Percentiles rank a stretch among this genome's conserved stretches.
These are phyloP conservation scores for Natator depressus DNA, from an alignment of 2,113 vertebrate genomes.

Conservation along the genomic window DNA sequence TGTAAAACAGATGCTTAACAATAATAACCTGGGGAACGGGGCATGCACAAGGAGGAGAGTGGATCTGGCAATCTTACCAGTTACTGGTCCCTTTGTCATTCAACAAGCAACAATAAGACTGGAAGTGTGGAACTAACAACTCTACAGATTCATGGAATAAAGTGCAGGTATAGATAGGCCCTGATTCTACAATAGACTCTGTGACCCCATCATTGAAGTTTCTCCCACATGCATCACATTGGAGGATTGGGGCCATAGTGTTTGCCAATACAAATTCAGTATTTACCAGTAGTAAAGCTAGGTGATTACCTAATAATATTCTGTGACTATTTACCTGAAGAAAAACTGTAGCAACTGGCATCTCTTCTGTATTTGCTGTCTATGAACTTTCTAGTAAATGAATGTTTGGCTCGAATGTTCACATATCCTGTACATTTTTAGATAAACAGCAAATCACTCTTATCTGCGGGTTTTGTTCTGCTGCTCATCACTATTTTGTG, in stretches of 20 bases:
- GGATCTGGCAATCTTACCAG: not conserved
- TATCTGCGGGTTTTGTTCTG: slow-evolving; percentile 8
- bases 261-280: not conserved
- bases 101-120: not conserved
- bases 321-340: not conserved
- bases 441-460: not conserved
- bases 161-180: not conserved
- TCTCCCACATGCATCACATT: not conserved
- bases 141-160: fast-evolving
- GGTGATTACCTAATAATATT: not conserved
- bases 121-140: not conserved
- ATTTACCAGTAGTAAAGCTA: fast-evolving
- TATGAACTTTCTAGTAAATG: not conserved
- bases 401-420: not conserved
- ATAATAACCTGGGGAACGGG: not conserved
- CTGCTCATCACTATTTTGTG: not conserved
- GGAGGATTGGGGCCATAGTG: fast-evolving
- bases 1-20: slow-evolving; percentile 48
- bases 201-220: not conserved
- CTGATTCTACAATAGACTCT: fast-evolving
- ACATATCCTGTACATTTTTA: not conserved
- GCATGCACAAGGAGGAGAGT: not conserved
- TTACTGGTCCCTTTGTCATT: not conserved
- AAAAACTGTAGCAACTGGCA: not conserved
- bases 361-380: not conserved